A percentile compares a stretch with the other conserved stretches of the same genome.
These are phyloP conservation scores for Cataglyphis rosenhaueri DNA, from an alignment of 2,888 invertebrate species.

Conservation along the genomic window DNA sequence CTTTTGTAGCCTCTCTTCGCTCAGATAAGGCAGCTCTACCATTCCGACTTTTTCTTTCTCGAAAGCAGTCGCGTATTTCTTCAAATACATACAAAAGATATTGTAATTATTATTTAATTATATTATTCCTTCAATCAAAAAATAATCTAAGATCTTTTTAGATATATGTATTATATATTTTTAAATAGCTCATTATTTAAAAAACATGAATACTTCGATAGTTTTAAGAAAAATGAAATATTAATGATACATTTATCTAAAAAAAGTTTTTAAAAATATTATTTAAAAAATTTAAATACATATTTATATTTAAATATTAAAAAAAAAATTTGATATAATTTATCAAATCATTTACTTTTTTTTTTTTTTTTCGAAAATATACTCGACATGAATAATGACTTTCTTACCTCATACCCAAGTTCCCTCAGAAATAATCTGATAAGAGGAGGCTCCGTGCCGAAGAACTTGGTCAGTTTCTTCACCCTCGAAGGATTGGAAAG, in stretches of 20 bases:
- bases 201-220: neutral
- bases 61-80: conserved; percentile 95
- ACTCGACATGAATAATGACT: neutral
- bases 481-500: conserved; percentile 95
- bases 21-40: conserved; percentile 95
- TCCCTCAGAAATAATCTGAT: conserved; percentile 95
- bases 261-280: neutral
- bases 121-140: neutral
- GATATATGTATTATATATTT: no score
- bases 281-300: no score
- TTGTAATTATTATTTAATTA: conserved; percentile 1
- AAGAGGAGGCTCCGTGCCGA: conserved; percentile 96
- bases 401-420: conserved; percentile 94
- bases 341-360: neutral
- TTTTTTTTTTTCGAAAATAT: neutral
- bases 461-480: conserved; percentile 96
- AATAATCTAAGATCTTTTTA: neutral
- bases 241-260: neutral
- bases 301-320: no score
- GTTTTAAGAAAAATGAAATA: neutral
- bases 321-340: neutral
- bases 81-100: conserved; percentile 63
- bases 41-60: conserved; percentile 95
- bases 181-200: neutral
- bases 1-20: conserved; percentile 94